phyloP scores from a whole-genome alignment of 2,888 invertebrate genomes.

The Homarus gammarus region DNA sequence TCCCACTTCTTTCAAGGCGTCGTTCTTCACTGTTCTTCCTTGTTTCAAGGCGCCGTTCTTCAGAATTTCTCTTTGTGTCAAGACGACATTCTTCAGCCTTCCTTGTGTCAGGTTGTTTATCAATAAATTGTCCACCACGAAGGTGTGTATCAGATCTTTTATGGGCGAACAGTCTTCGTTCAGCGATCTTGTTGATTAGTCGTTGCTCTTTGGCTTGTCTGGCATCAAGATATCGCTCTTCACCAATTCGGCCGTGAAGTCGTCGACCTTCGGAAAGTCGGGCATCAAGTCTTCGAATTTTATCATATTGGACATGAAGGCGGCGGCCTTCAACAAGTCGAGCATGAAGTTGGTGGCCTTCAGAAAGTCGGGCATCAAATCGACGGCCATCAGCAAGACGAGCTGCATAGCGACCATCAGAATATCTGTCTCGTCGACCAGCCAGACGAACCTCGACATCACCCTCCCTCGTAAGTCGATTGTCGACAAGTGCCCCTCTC shows the following conservation, averaged over 20 bases:
- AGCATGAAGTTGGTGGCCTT: no score
- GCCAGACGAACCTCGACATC: no score
- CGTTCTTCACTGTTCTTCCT: no score
- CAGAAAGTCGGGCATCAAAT: background rate
- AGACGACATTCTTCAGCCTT: background rate
- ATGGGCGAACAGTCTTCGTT: background rate
- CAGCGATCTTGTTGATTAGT: background rate
- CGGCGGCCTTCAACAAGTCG: background rate
- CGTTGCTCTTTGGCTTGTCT: background rate
- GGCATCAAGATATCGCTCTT: background rate
- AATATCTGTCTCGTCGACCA: background rate
- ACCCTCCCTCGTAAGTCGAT: no score
- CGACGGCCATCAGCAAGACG: background rate
- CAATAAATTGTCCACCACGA: no score
- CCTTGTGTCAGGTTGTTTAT: background rate
- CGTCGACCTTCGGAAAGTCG: background rate
- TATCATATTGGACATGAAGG: background rate
- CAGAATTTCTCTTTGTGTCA: background rate
- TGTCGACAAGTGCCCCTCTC: no score
- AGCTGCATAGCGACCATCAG: background rate
- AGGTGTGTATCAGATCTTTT: no score
- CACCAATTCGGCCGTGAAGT: background rate
- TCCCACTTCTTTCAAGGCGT: no score
- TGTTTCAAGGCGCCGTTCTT: background rate
- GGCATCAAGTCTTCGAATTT: background rate